Conservation (phyloP, 2,888 invertebrate genomes). For the Ethmia dodecea region DNA sequence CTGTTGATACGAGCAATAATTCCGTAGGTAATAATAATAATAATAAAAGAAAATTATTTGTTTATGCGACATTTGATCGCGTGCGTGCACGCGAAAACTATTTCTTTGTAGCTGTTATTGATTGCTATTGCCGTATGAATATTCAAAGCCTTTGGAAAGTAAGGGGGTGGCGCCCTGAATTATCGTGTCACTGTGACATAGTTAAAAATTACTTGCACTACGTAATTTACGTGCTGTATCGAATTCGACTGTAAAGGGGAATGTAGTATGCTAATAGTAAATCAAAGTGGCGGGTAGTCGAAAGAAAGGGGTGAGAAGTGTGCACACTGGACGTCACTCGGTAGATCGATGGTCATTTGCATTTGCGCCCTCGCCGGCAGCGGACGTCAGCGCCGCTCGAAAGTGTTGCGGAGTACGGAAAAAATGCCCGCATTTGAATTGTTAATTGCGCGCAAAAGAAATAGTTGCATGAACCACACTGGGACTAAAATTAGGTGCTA, state of each 20-base stretch:
- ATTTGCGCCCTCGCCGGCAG: constrained; percentile 57
- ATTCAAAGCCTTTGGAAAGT: constrained; percentile 72
- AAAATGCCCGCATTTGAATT: constrained; percentile 70
- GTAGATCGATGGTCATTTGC: constrained; percentile 74
- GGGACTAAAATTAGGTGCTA: constrained; percentile 59
- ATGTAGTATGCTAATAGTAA: constrained; percentile 59
- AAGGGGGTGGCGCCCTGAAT: constrained; percentile 71
- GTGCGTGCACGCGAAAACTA: constrained; percentile 75
- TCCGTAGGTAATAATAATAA: constrained; percentile 56
- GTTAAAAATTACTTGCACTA: constrained; percentile 54
- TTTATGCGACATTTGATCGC: constrained; percentile 73
- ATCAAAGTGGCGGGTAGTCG: constrained; percentile 72
- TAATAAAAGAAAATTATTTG: constrained; percentile 73
- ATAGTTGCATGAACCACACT: constrained; percentile 65
- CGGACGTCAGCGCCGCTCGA: constrained; percentile 70
- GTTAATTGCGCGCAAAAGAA: constrained; percentile 65
- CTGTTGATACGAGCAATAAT: constrained; percentile 48
- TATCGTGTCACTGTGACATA: constrained; percentile 73
- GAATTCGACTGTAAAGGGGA: constrained; percentile 51
- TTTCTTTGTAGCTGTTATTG: constrained; percentile 72
- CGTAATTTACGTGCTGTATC: constrained; percentile 61
- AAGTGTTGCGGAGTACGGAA: constrained; percentile 65
- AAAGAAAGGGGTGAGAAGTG: constrained; percentile 72
- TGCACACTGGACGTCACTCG: constrained; percentile 65
- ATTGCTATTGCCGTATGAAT: constrained; percentile 75